Evolutionary conservation across 53 echinoderm and acorn worm species (phyloP).

Genomic region (Apostichopus leukothele): DNA sequence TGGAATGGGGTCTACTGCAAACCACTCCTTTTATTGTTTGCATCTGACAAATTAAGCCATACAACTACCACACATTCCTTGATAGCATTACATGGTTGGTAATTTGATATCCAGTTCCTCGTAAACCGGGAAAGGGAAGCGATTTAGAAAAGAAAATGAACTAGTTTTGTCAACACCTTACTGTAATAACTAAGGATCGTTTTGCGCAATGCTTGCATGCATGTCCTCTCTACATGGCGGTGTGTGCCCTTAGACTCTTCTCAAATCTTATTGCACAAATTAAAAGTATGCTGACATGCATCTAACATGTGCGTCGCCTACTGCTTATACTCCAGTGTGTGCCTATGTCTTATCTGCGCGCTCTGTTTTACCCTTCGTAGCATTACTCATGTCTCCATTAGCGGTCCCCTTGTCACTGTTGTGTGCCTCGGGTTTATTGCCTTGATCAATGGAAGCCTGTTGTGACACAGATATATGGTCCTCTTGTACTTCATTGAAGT

Average conservation of each 20-base stretch:
- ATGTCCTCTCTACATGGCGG: background rate
- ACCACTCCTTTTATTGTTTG: background rate
- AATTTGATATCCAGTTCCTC: background rate
- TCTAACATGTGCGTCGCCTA: background rate
- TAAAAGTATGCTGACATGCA: background rate
- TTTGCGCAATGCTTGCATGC: background rate
- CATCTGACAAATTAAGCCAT: background rate
- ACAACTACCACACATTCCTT: background rate
- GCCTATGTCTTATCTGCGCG: too few species aligned
- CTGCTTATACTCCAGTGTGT: too few species aligned
- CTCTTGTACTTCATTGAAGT: constrained; percentile 31
- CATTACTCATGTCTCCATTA: constrained; percentile 40
- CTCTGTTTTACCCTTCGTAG: background rate
- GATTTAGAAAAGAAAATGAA: background rate
- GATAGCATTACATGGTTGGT: background rate
- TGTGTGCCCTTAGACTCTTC: background rate
- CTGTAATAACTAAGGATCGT: too few species aligned
- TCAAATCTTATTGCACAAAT: background rate
- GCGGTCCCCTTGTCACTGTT: constrained; percentile 19
- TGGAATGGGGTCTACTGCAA: background rate
- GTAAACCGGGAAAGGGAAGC: background rate
- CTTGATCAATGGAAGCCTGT: constrained; percentile 46
- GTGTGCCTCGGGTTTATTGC: constrained; percentile 35
- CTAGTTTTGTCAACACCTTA: too few species aligned
- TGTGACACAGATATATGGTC: constrained; percentile 43